Evolutionary conservation across 1,140 invertebrate genomes (phyloP), one percentile per base, ranked within the genome.

Genomic region (Lordiphosa collinella): DNA sequence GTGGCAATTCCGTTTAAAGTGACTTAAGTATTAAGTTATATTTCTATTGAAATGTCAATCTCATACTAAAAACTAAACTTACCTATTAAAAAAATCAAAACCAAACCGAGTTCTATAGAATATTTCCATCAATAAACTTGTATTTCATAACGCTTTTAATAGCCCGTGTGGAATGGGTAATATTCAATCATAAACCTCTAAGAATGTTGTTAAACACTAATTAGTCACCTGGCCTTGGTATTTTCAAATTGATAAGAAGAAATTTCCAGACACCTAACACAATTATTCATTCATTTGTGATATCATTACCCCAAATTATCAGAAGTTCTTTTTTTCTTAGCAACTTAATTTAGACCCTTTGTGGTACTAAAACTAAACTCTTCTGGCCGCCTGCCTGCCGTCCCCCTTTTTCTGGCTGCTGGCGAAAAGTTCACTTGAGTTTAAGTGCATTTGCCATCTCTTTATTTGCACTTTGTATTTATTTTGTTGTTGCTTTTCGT

Each of bases 391-490:
- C 12, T 4, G 0, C 36, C n/a, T n/a, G n/a, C 37, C 9, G 8
- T 13, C 14, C 18, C 12, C 5, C 18, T 41, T 12, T 59, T 35
- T 37, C 14, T 29, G 10, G 31, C 25, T 37, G 41, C 25, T 22
- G 14, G n/a, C 32, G 25, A 46, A 68, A 57, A 80, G 76, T 80
- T 80, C 67, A 80, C 78, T 84, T 58, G 54, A 65, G 78, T 82
- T 82, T 82, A 84, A 82, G 78, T 78, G 78, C 78, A 82, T 84
- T 82, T 61, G 12, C 29, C 22, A 31, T 13, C 11, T 78, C 68
- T 84, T 84, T 84, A 73, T 84, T 84, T 84, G 78, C 78, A 78
- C 68, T 73, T 76, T 69, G 55, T 68, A 64, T 82, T 80, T 80
- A 59, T 80, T 79, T 65, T 65, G 49, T 79, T 79, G 58, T 66